A percentile compares a stretch with the other conserved stretches of the same genome.
phyloP scores from a whole-genome alignment of 2,888 invertebrate genomes.

The Lasioglossum marginatum region DNA sequence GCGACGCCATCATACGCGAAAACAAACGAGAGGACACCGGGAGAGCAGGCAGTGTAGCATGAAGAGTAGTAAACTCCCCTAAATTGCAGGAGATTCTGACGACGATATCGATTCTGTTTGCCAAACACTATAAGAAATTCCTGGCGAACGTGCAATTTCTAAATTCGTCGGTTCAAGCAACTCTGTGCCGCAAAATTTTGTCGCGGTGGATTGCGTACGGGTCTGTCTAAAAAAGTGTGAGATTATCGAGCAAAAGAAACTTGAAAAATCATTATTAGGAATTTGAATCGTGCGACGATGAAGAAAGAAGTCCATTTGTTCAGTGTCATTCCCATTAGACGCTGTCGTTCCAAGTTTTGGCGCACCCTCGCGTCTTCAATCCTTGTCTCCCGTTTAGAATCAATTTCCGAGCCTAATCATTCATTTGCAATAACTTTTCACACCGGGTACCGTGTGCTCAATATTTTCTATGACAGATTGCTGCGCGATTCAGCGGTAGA shows the following conservation, averaged over 20 bases:
- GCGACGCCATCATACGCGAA: conserved; percentile 7
- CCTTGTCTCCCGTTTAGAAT: background rate
- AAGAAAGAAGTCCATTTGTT: background rate
- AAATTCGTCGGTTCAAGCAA: conserved; percentile 62
- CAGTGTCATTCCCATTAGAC: background rate
- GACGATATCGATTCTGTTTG: conserved; percentile 54
- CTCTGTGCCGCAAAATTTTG: conserved; percentile 48
- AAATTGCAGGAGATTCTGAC: conserved; percentile 41
- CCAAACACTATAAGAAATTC: conserved; percentile 59
- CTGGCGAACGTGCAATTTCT: conserved; percentile 59
- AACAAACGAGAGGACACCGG: background rate
- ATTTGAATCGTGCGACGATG: background rate
- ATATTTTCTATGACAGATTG: background rate
- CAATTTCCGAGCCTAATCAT: background rate
- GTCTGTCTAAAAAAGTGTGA: background rate
- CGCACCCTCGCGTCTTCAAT: background rate
- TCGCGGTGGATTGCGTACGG: conserved; percentile 26
- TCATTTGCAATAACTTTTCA: conserved; percentile 2
- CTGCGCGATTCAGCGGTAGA: background rate
- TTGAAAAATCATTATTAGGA: background rate
- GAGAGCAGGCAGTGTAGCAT: conserved; percentile 1
- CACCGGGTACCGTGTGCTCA: background rate
- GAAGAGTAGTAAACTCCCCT: conserved; percentile 15
- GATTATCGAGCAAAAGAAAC: background rate
- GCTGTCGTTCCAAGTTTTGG: background rate